Evolutionary conservation across 2,888 invertebrate genomes (phyloP), one percentile per base, ranked within the genome.

Genomic region (Diloba caeruleocephala): DNA sequence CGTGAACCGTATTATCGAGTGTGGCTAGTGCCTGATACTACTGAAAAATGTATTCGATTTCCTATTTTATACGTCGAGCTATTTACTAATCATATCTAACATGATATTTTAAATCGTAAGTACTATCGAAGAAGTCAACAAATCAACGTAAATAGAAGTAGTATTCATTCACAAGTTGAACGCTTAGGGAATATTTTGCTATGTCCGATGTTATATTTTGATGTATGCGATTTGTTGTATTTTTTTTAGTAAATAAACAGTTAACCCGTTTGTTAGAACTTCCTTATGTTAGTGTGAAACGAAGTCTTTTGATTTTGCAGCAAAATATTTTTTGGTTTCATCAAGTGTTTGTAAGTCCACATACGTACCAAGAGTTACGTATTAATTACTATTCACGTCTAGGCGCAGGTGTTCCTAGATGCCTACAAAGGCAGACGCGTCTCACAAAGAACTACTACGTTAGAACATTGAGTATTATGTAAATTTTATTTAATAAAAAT

Each of bases 21-120:
- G 25, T 31, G 25, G 33, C 17, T 21, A 21, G 7, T n/a, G 23
- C 13, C 19, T 8, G 31, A 36, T 31, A 73, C 46, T 71, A 54
- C 42, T 33, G 19, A 29, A 55, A 60, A 59, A 34, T 39, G 41
- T 36, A n/a, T 14, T 41, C 38, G 32, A 13, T 39, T 15, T 43
- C 32, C 25, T 19, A 60, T 51, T 74, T 71, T 74, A 74, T 71
- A 71, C 32, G 21, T 34, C 34, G 43, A 32, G 14, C 42, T 71
- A 57, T 71, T 71, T 66, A 62, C 71, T 42, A 59, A 67, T 50
- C 55, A 55, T 71, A 71, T 71, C 74, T 43, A 17, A 19, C 36
- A 36, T 17, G 34, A 51, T 65, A 61, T 62, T 55, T 59, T 49
- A 38, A 19, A 50, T 26, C 9, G 13, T 48, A 37, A 26, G 28